Evolutionary conservation across 2,888 invertebrate species (phyloP), one percentile per base, ranked within the genome.

Genomic region (Auanema sp.): DNA sequence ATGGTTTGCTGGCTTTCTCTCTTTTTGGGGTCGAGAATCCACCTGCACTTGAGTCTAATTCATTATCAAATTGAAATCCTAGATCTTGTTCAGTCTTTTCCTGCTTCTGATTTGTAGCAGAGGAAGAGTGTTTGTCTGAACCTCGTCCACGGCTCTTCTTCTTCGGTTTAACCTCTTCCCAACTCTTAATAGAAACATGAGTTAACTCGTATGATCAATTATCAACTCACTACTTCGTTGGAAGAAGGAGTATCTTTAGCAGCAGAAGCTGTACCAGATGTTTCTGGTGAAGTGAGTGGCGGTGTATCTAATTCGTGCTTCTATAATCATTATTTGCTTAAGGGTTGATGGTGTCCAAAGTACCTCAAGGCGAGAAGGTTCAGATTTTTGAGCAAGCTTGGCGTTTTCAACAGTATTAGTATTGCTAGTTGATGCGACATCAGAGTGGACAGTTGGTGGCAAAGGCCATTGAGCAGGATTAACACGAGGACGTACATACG

Each of bases 61-160:
- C 97, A 87, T 96, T 96, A 84, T 97, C 96, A 84, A 97, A 92
- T 86, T 93, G 92, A 87, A 97, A 97, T 85, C 94, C 93, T 72
- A 95, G 65, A 21, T 71, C 75, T 6, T 69, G 68, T 52, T 71
- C 71, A 24, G 60, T 11, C 58, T 25, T 42, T 40, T 47, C 50
- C 8, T 16, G 25, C 18, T 60, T 59, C 41, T 64, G 59, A 12
- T 12, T 33, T 3, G 59, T 49, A 3, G 4, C 33, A 33, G 33
- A 33, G 4, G 33, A 33, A 33, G 33, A 33, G 33, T 33, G 33
- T 33, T 33, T 33, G 8, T 33, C 33, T 33, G 33, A 12, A 33
- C 44, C 61, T 21, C 72, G 44, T 42, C 69, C 68, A 56, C 71
- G 71, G 54, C 63, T 65, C 60, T 72, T 72, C 68, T 76, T 76